A percentile compares a stretch with the other conserved stretches of the same genome.
These are phyloP conservation scores for Xestia rhomboidea DNA, from an alignment of 2,888 invertebrate genomes.

Conservation along the genomic window DNA sequence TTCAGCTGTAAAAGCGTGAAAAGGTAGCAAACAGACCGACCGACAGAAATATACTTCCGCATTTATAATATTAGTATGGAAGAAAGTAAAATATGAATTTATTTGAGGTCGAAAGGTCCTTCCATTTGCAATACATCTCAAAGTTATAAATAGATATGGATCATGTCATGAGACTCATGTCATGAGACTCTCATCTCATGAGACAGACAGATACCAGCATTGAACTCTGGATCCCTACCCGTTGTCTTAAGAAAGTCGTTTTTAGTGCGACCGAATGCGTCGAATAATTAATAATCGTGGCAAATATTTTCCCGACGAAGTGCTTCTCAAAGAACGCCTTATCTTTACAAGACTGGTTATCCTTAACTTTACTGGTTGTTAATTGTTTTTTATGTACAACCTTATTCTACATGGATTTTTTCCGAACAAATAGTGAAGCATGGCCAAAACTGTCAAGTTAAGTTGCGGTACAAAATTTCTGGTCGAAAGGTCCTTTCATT, in stretches of 20 bases:
- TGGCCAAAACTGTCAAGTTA: background rate
- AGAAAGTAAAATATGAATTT: conserved; percentile 34
- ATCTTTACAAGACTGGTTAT: no score
- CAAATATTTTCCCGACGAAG: no score
- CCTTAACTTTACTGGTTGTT: background rate
- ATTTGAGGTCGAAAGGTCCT: no score
- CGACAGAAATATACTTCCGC: background rate
- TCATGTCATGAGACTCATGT: no score
- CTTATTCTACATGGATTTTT: background rate
- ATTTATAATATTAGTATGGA: background rate
- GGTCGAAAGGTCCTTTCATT: conserved; percentile 29
- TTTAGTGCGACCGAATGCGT: background rate
- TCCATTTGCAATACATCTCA: no score
- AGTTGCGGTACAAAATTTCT: background rate
- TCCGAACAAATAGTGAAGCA: background rate
- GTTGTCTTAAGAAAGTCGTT: background rate
- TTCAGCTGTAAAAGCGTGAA: conserved; percentile 1
- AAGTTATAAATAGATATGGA: no score
- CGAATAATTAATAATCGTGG: no score
- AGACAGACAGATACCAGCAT: background rate
- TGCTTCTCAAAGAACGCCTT: no score
- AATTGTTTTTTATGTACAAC: background rate
- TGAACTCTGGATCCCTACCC: background rate
- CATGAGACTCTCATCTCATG: no score
- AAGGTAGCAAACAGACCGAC: background rate